Evolutionary conservation across 2,888 invertebrate species (phyloP), one percentile per base, ranked within the genome.

Genomic region (Loripinus fragilis): DNA sequence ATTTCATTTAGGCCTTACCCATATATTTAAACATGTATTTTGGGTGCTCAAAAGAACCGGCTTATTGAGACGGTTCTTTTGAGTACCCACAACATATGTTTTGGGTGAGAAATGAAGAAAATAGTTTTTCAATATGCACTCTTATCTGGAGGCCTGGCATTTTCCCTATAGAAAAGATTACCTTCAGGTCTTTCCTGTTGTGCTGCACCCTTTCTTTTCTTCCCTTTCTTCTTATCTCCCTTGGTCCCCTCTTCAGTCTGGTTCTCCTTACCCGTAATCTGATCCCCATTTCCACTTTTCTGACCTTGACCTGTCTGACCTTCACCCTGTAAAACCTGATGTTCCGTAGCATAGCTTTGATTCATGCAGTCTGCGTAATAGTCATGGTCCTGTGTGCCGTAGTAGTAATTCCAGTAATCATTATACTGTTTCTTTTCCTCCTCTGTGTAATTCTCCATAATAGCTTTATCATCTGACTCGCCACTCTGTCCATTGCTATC

Each of bases 381-480:
- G 50, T 87, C 80, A 48, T 81, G 84, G 72, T 88, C 83, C 33
- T 90, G 87, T 25, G 89, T 81, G 7, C 88, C 86, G 78, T 88
- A 90, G 78, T 90, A 90, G 72, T 90, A 88, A 0, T 83, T 76
- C 77, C 89, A 91, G 78, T 91, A 90, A 25, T 88, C 83, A 76
- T 83, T 83, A 33, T 83, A 83, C n/a, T 78, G 50, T 33, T 81
- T 74, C 71, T 83, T 83, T 66, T 83, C 71, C 33, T 81, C 78
- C 12, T 80, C 83, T 30, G 80, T 81, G 41, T 79, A 83, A 23
- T 83, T 79, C 69, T 78, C 80, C 83, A 83, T 83, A 1, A 52
- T 76, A 41, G 80, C 80, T 52, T 74, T 78, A 25, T n/a, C 42
- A 42, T 67, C 45, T 12, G 45, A 20, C 45, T 3, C 7, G 8